These are phyloP conservation scores for Tupaia chinensis DNA, from an alignment of 2,113 vertebrate species.

Conservation along the genomic window DNA sequence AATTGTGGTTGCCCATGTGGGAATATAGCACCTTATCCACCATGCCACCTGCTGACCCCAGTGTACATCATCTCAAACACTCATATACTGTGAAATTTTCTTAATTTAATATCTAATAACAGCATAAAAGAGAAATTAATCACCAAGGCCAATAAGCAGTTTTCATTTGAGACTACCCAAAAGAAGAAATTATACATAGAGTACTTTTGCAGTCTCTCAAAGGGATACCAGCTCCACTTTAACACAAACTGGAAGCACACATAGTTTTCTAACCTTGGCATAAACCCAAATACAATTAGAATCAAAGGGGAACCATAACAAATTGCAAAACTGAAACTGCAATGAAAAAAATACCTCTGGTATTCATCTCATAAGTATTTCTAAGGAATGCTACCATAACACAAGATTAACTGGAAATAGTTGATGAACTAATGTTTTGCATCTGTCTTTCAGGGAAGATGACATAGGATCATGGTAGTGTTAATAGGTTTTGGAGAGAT, in stretches of 20 bases:
- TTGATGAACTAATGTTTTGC: not conserved
- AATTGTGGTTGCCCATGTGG: too few species aligned
- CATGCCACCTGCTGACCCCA: too few species aligned
- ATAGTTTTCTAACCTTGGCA: not conserved
- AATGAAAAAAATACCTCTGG: not conserved
- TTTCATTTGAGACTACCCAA: not conserved
- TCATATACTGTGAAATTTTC: conserved; percentile 15
- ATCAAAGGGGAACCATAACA: not conserved
- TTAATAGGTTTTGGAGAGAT: not conserved
- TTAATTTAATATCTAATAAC: conserved; percentile 16
- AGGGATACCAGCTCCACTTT: not conserved
- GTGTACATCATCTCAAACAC: not conserved
- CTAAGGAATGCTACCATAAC: not conserved
- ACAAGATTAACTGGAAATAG: not conserved
- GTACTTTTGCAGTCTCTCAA: not conserved
- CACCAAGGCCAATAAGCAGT: not conserved
- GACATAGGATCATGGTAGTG: not conserved
- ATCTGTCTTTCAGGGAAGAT: not conserved
- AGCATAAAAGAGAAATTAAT: conserved; percentile 8
- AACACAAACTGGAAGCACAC: not conserved
- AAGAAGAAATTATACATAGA: not conserved
- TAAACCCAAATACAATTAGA: not conserved
- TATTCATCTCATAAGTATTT: not conserved
- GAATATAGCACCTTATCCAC: too few species aligned
- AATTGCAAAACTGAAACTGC: not conserved